These are phyloP conservation scores for Eristalinus aeneus DNA, from an alignment of 2,888 invertebrate genomes.

Conservation along the genomic window DNA sequence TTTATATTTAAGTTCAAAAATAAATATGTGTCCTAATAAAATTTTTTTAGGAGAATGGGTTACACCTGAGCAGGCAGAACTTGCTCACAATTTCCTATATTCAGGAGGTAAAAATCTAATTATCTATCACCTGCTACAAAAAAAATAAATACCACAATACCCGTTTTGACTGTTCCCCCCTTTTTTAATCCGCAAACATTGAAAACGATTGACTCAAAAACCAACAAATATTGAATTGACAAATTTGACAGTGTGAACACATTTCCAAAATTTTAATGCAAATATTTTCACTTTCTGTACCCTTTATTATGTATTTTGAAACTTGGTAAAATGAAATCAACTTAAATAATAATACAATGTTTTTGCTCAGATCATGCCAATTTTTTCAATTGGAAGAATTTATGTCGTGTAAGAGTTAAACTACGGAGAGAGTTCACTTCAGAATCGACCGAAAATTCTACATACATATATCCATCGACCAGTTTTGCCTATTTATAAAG, in stretches of 20 bases:
- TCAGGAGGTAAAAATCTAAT: conserved; percentile 85
- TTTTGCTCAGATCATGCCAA: too few species aligned
- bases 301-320: not conserved
- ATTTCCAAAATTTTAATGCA: not conserved
- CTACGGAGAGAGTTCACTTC: too few species aligned
- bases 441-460: too few species aligned
- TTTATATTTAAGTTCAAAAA: not conserved
- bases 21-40: conserved; percentile 26
- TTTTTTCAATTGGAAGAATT: too few species aligned
- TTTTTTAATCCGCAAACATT: conserved; percentile 31
- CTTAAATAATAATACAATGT: too few species aligned
- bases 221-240: not conserved
- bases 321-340: not conserved
- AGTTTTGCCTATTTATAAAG: too few species aligned
- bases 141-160: conserved; percentile 22
- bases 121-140: conserved; percentile 50
- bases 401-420: too few species aligned
- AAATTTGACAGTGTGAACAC: too few species aligned
- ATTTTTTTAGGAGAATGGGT: conserved; percentile 85
- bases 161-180: not conserved
- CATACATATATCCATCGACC: too few species aligned
- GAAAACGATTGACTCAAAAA: not conserved
- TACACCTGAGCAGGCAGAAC: conserved; percentile 90
- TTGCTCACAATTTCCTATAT: conserved; percentile 93
- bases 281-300: not conserved